Percentiles rank a stretch among this genome's conserved stretches.
These are phyloP conservation scores for Oncorhynchus nerka DNA, from an alignment of 2,113 vertebrate genomes.

Conservation along the genomic window DNA sequence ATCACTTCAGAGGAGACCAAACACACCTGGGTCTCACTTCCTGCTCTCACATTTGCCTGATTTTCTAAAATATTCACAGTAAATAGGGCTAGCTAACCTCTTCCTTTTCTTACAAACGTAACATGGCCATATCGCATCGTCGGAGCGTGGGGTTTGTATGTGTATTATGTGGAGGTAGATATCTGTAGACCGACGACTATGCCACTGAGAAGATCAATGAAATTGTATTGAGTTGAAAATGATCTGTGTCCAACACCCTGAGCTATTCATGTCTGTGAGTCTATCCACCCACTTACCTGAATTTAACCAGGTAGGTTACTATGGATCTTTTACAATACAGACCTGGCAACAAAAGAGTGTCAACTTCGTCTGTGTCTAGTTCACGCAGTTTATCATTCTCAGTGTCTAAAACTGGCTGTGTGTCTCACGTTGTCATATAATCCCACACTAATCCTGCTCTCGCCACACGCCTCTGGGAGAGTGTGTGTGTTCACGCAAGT, in stretches of 20 bases:
- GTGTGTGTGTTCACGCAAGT: constrained; percentile 18
- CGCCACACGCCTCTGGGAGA: constrained; percentile 21
- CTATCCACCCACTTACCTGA: too few relatives aligned
- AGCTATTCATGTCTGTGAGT: too few relatives aligned
- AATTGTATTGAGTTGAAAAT: too few relatives aligned
- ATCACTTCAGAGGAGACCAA: constrained; percentile 58
- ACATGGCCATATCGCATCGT: too few relatives aligned
- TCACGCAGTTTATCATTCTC: neutral
- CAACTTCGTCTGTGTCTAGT: neutral
- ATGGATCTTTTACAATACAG: neutral
- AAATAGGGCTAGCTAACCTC: too few relatives aligned
- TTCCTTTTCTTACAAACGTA: too few relatives aligned
- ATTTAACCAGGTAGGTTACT: neutral
- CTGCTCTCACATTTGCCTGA: constrained; percentile 11
- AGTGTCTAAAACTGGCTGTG: neutral
- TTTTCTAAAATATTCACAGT: too few relatives aligned
- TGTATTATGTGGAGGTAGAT: too few relatives aligned
- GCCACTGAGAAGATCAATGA: too few relatives aligned
- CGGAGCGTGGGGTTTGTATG: too few relatives aligned
- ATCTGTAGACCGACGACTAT: too few relatives aligned
- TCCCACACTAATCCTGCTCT: neutral
- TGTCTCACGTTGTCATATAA: neutral
- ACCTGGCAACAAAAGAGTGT: neutral
- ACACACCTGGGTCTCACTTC: constrained; percentile 45
- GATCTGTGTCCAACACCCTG: too few relatives aligned